Evolutionary conservation across 2,888 invertebrate genomes (phyloP).

Genomic region (Acronicta aceris): DNA sequence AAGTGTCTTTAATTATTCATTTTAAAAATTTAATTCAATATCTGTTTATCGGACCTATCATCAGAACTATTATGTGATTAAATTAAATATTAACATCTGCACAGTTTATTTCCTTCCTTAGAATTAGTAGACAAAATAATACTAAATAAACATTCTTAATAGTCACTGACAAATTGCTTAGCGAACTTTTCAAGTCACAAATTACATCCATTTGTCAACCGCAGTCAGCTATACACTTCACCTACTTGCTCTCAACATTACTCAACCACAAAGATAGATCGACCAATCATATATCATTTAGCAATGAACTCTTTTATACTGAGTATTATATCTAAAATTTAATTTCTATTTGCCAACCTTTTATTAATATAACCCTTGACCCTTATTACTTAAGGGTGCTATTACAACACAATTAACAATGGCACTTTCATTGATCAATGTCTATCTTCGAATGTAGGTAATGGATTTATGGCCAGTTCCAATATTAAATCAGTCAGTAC

Average conservation of each 20-base stretch:
- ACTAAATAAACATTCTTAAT: too few relatives aligned
- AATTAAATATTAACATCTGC: too few relatives aligned
- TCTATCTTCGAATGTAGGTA: not conserved
- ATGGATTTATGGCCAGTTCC: too few relatives aligned
- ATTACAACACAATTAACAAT: not conserved
- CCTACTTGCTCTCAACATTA: slow-evolving; percentile 20
- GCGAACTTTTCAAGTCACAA: not conserved
- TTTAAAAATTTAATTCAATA: too few relatives aligned
- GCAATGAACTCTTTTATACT: slow-evolving; percentile 9
- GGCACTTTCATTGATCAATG: not conserved
- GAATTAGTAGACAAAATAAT: too few relatives aligned
- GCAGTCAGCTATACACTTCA: not conserved
- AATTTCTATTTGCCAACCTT: slow-evolving; percentile 13
- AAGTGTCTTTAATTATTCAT: too few relatives aligned
- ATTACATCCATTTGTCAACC: not conserved
- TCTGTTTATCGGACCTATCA: too few relatives aligned
- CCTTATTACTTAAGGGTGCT: not conserved
- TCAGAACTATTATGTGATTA: too few relatives aligned
- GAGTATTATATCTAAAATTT: not conserved
- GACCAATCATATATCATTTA: slow-evolving; percentile 9
- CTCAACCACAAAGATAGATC: slow-evolving; percentile 2
- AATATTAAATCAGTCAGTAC: too few relatives aligned
- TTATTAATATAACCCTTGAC: not conserved
- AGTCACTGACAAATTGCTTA: not conserved
- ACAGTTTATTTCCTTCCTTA: too few relatives aligned